phyloP scores from a whole-genome alignment of 2,888 invertebrate species.

The Meta bourneti region DNA sequence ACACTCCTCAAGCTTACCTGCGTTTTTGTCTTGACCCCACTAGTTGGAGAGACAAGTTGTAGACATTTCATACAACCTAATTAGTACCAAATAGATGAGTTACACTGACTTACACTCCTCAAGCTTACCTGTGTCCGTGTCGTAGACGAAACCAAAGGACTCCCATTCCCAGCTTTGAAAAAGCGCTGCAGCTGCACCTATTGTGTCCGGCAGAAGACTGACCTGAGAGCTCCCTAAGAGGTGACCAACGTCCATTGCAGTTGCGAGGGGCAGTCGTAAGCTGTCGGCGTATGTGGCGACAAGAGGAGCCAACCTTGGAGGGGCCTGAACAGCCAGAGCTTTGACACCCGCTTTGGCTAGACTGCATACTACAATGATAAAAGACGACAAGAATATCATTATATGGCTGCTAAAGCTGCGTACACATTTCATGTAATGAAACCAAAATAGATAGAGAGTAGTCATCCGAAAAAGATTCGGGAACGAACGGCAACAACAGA shows the following conservation, averaged over 20 bases:
- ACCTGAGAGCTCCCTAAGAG: background rate
- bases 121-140: slow-evolving; percentile 41
- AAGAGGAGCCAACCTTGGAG: slow-evolving; percentile 25
- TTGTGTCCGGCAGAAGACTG: slow-evolving; percentile 41
- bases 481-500: background rate
- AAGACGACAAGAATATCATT: background rate
- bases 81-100: too few relatives aligned
- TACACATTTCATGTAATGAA: background rate
- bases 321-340: slow-evolving; percentile 31
- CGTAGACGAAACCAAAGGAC: slow-evolving; percentile 57
- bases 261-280: slow-evolving; percentile 17
- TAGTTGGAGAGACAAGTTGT: too few relatives aligned
- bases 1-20: too few relatives aligned
- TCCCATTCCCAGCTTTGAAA: slow-evolving; percentile 5
- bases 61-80: too few relatives aligned
- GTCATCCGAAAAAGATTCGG: too few relatives aligned
- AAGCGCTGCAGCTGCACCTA: background rate
- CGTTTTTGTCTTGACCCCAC: too few relatives aligned
- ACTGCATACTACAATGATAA: slow-evolving; percentile 23
- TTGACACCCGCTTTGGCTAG: slow-evolving; percentile 5
- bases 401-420: background rate
- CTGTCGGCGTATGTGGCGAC: slow-evolving; percentile 18
- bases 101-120: too few relatives aligned
- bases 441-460: too few relatives aligned
- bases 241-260: background rate